phyloP scores from a whole-genome alignment of 2,888 invertebrate genomes.

The Trisateles emortualis region DNA sequence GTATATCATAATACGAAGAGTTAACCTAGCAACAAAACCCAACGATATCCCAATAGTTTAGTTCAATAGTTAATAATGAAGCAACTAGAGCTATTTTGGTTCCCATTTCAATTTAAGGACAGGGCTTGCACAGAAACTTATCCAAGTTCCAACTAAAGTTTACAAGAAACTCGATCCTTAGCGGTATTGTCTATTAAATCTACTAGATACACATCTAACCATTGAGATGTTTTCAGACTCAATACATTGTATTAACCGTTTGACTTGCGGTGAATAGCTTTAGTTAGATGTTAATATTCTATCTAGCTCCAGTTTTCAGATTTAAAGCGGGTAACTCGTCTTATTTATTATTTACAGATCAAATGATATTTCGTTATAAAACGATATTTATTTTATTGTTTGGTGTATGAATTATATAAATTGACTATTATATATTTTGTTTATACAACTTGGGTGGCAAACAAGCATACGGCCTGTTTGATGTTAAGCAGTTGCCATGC shows the following conservation, averaged over 20 bases:
- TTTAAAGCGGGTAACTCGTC: background rate
- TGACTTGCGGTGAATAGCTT: slow-evolving; percentile 45
- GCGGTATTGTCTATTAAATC: slow-evolving; percentile 81
- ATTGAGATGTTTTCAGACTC: slow-evolving; percentile 63
- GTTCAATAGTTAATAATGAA: slow-evolving; percentile 73
- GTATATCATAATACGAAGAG: slow-evolving; percentile 14
- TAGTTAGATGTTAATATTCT: slow-evolving; percentile 4
- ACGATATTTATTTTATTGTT: no score
- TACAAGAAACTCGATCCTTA: slow-evolving; percentile 79
- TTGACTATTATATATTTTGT: no score
- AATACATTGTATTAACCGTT: slow-evolving; percentile 60
- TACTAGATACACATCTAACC: slow-evolving; percentile 73
- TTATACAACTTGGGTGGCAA: no score
- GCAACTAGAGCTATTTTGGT: slow-evolving; percentile 74
- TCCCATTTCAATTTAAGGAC: slow-evolving; percentile 83
- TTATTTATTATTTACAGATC: background rate
- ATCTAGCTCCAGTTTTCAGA: background rate
- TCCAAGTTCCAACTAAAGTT: slow-evolving; percentile 74
- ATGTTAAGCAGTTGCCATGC: no score
- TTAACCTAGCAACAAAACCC: slow-evolving; percentile 40
- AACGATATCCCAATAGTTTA: slow-evolving; percentile 54
- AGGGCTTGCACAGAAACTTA: slow-evolving; percentile 77
- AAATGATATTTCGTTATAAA: no score
- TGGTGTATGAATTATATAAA: no score
- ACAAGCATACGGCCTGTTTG: no score